Evolutionary conservation across 2,113 vertebrate species (phyloP).

Genomic region (Salvator merianae): DNA sequence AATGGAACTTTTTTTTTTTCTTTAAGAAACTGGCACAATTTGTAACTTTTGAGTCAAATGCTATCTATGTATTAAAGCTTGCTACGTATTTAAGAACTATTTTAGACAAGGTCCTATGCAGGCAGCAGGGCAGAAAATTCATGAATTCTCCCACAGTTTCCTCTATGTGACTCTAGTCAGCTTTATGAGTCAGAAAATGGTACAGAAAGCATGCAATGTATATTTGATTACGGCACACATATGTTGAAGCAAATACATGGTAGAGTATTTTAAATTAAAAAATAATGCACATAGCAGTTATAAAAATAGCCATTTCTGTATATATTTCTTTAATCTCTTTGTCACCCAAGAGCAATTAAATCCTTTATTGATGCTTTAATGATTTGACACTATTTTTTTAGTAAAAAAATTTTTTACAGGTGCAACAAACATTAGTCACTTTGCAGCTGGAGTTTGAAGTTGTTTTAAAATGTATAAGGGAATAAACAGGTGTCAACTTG

Average conservation of each 20-base stretch:
- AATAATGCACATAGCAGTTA: background rate
- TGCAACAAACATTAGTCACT: background rate
- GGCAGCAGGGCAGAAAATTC: background rate
- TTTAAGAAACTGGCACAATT: background rate
- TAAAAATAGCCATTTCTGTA: background rate
- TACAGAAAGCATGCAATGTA: background rate
- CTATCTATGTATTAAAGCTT: background rate
- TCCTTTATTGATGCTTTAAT: background rate
- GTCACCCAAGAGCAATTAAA: background rate
- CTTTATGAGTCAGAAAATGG: background rate
- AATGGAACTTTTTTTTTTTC: background rate
- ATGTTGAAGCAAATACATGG: background rate
- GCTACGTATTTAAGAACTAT: background rate
- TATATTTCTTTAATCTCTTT: background rate
- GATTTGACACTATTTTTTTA: background rate
- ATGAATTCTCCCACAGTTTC: background rate
- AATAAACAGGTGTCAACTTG: slow-evolving; percentile 13
- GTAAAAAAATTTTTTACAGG: background rate
- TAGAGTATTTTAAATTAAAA: background rate
- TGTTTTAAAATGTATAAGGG: background rate
- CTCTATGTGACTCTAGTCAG: background rate
- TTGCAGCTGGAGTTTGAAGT: slow-evolving; percentile 4
- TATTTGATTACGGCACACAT: background rate
- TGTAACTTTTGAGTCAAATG: background rate
- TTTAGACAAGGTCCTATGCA: background rate